These are phyloP conservation scores for Opisthocomus hoazin DNA, from an alignment of 2,113 vertebrate species.

Conservation along the genomic window DNA sequence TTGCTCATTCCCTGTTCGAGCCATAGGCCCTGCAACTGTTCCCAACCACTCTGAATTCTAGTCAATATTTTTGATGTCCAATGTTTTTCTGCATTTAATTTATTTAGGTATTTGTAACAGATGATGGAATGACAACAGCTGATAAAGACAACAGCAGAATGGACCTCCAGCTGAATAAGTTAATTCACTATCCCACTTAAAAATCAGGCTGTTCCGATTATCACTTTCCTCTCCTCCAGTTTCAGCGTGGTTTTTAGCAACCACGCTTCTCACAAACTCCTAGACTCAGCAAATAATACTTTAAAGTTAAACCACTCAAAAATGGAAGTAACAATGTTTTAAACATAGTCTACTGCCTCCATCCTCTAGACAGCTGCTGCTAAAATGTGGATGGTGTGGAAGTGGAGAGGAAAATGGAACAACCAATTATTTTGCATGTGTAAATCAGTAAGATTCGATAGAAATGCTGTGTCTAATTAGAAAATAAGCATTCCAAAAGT, in stretches of 20 bases:
- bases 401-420: not conserved
- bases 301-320: not conserved
- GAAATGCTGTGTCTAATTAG: not conserved
- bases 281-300: conserved; percentile 6
- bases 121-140: not conserved
- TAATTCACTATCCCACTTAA: not conserved
- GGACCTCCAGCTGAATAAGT: not conserved
- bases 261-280: not conserved
- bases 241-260: conserved; percentile 14
- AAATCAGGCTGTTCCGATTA: conserved; percentile 14
- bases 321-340: not conserved
- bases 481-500: not conserved
- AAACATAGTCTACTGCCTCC: not conserved
- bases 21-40: not conserved
- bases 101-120: not conserved
- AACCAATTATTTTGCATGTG: not conserved
- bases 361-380: not conserved
- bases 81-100: not conserved
- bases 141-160: not conserved
- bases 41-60: not conserved
- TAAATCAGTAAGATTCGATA: not conserved
- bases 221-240: not conserved
- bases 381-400: not conserved
- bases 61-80: not conserved
- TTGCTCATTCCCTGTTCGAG: not conserved